A percentile compares a stretch with the other conserved stretches of the same genome.
Evolutionary conservation across 2,797 vertebrate species (phyloP).

Genomic region (Helostoma temminkii): DNA sequence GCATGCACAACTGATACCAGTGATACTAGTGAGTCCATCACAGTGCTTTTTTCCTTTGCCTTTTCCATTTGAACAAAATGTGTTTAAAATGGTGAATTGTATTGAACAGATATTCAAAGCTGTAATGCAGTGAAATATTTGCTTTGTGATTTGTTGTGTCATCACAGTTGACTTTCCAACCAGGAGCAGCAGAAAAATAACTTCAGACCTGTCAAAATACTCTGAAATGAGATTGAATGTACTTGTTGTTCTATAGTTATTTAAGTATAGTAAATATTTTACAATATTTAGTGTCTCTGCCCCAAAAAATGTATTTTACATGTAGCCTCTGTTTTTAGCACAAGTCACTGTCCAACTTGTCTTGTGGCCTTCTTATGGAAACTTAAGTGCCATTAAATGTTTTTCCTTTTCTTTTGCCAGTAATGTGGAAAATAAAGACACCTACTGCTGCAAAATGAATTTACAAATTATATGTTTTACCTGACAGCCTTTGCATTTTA

Average conservation of each 20-base stretch:
- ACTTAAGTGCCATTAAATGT: slow-evolving; percentile 73
- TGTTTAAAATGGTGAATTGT: slow-evolving; percentile 29
- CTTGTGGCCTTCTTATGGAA: slow-evolving; percentile 71
- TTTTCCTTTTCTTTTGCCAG: slow-evolving; percentile 61
- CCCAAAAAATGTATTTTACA: neutral
- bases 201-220: neutral
- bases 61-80: slow-evolving; percentile 37
- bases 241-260: slow-evolving; percentile 12
- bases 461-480: neutral
- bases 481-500: neutral
- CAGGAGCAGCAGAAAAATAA: slow-evolving; percentile 6
- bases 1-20: slow-evolving; percentile 24
- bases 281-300: slow-evolving; percentile 8
- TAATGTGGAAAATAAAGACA: slow-evolving; percentile 56
- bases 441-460: slow-evolving; percentile 23
- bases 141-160: slow-evolving; percentile 17
- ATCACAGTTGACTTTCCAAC: slow-evolving; percentile 10
- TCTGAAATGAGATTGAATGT: slow-evolving; percentile 8
- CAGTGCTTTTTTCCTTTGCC: slow-evolving; percentile 55
- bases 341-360: slow-evolving; percentile 15
- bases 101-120: slow-evolving; percentile 24
- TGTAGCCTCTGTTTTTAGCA: slow-evolving; percentile 19
- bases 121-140: slow-evolving; percentile 33
- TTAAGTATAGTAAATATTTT: slow-evolving; percentile 7
- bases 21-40: slow-evolving; percentile 34